phyloP scores from a whole-genome alignment of 1,140 invertebrate genomes.

The Cydia pomonella region DNA sequence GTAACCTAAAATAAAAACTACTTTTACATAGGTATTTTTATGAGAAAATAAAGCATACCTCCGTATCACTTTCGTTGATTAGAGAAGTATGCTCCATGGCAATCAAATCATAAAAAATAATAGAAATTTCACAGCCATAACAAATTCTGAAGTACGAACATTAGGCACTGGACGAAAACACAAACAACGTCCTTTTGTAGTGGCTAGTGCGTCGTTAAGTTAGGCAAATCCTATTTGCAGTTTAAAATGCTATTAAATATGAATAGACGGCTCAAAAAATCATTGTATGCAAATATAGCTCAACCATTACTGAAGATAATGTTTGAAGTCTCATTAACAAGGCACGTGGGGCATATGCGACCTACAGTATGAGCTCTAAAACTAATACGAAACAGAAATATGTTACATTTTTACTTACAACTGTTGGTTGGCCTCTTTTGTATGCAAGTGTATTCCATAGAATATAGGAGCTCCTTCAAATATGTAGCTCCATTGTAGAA shows the following conservation, averaged over 20 bases:
- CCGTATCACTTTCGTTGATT: constrained; percentile 51
- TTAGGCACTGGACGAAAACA: constrained; percentile 15
- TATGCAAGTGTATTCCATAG: constrained; percentile 67
- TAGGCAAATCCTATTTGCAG: constrained; percentile 20
- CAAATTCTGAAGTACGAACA: neutral
- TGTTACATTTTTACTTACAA: constrained; percentile 62
- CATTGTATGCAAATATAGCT: constrained; percentile 74
- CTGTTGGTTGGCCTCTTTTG: constrained; percentile 56
- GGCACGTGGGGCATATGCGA: constrained; percentile 51
- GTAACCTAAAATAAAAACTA: constrained; percentile 6
- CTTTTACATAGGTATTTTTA: neutral
- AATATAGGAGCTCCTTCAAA: constrained; percentile 54
- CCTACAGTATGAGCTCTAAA: constrained; percentile 46
- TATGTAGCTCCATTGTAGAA: constrained; percentile 54
- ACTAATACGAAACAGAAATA: constrained; percentile 49
- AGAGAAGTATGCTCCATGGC: constrained; percentile 49
- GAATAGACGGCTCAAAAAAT: constrained; percentile 54
- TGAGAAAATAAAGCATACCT: constrained; percentile 45
- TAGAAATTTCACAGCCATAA: constrained; percentile 19
- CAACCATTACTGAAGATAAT: constrained; percentile 69
- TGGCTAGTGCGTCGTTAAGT: constrained; percentile 30
- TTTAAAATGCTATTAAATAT: constrained; percentile 27
- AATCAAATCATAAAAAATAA: constrained; percentile 34
- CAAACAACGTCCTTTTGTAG: constrained; percentile 37
- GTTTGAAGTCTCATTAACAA: constrained; percentile 54